A percentile compares a stretch with the other conserved stretches of the same genome.
phyloP scores from a whole-genome alignment of 92 coral and sea anemone genomes.

The Palythoa caribaeorum region DNA sequence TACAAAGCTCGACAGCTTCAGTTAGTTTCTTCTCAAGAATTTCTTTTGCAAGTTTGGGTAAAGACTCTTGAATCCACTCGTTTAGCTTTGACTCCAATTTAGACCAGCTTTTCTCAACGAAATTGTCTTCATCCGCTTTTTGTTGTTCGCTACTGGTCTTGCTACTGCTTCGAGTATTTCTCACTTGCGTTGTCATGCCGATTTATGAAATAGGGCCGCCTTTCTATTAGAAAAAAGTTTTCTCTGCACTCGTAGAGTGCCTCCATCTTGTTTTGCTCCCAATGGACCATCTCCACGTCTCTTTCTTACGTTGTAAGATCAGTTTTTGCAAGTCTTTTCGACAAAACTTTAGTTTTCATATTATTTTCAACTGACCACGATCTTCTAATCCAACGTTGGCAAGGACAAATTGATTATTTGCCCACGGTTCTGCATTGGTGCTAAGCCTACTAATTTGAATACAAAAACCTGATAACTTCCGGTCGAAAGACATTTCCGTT shows the following conservation, averaged over 20 bases:
- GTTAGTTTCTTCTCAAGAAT: slow-evolving; percentile 9
- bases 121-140: slow-evolving; percentile 9
- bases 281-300: too few relatives aligned
- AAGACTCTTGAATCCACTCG: background rate
- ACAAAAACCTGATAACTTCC: too few relatives aligned
- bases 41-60: background rate
- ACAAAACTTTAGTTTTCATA: too few relatives aligned
- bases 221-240: background rate
- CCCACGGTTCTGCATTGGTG: too few relatives aligned
- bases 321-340: too few relatives aligned
- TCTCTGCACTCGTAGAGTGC: background rate
- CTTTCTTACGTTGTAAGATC: too few relatives aligned
- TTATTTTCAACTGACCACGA: too few relatives aligned
- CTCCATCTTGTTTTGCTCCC: slow-evolving; percentile 14
- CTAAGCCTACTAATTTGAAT: too few relatives aligned
- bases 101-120: background rate
- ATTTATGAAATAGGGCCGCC: background rate
- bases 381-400: too few relatives aligned
- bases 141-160: slow-evolving; percentile 1
- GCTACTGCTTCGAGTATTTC: background rate
- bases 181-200: background rate
- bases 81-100: background rate
- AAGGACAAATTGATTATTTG: too few relatives aligned
- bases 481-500: too few relatives aligned
- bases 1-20: background rate